phyloP scores from a whole-genome alignment of 2,797 vertebrate species.

The Mormyrops boulengeri region DNA sequence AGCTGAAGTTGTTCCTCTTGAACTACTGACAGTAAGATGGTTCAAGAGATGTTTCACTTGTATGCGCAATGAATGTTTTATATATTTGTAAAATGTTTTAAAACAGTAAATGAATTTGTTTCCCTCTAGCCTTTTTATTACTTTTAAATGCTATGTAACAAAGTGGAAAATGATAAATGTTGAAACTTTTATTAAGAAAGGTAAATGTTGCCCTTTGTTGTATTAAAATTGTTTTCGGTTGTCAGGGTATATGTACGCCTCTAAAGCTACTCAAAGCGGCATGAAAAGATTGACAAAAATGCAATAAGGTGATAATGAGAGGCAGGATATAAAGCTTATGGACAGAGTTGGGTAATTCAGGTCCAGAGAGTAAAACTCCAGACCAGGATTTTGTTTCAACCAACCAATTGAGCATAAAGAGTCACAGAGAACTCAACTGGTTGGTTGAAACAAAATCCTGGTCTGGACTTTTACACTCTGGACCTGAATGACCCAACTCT shows the following conservation, averaged over 20 bases:
- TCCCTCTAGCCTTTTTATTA: background rate
- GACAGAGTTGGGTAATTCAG: too few relatives aligned
- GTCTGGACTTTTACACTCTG: too few relatives aligned
- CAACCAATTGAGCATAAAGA: too few relatives aligned
- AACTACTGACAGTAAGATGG: background rate
- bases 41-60: background rate
- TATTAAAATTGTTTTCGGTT: background rate
- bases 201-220: background rate
- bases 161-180: constrained; percentile 44
- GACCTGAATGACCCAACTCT: too few relatives aligned
- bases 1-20: background rate
- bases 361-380: too few relatives aligned
- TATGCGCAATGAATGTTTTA: background rate
- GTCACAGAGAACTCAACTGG: too few relatives aligned
- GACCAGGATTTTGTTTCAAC: too few relatives aligned
- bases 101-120: background rate
- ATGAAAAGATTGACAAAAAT: background rate
- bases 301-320: background rate
- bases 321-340: background rate
- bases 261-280: background rate
- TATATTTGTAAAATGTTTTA: background rate
- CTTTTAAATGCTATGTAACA: constrained; percentile 16
- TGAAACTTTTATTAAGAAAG: constrained; percentile 37
- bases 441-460: too few relatives aligned
- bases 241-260: background rate